Base-by-base conservation (phyloP, 2,888 invertebrate genomes). In the Harpagoxenus sublaevis region DNA sequence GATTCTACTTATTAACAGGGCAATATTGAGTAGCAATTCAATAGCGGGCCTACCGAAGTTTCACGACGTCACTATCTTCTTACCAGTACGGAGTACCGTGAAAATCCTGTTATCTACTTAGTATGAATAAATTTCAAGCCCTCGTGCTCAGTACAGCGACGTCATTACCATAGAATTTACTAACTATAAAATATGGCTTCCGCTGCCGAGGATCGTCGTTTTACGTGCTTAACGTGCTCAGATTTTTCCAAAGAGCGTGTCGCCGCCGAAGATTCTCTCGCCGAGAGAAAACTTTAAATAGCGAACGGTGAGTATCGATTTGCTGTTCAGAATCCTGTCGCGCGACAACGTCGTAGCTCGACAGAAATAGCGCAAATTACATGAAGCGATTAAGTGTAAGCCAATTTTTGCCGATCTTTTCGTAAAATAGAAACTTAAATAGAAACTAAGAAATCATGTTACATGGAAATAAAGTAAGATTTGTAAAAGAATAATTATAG, bases 121-220 rank as follows among this genome's bases (percentile, higher is more conserved):
- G 79, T 79, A 71, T 79, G 79, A 79, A 79, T 79, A 79, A 79
- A 79, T 79, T 79, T 79, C 79, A 79, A 60, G 79, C 73, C 18
- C n/a, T 10, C 31, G 35, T 60, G 71, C 73, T 18, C 45, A 23
- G 45, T 57, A 60, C 79, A 70, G 48, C 79, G 45, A 79, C 79
- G 79, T 79, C 79, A 73, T 79, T 79, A 79, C 71, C 71, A 79
- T 79, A 79, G 79, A 79, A 79, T 79, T 71, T 79, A 79, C 71
- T 73, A 79, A 79, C 79, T 79, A 60, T 73, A 79, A 79, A 79
- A 79, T 73, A 79, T 79, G 73, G 57, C 71, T 60, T 35, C 55
- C 45, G 18, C 39, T 39, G 53, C 1, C 10, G 35, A 35, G 55
- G 57, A 57, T 70, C 79, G 71, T 71, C 79, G 73, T 79, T 79